Conservation (phyloP, 2,797 vertebrate species). For the Schizothorax lantsangensis region DNA sequence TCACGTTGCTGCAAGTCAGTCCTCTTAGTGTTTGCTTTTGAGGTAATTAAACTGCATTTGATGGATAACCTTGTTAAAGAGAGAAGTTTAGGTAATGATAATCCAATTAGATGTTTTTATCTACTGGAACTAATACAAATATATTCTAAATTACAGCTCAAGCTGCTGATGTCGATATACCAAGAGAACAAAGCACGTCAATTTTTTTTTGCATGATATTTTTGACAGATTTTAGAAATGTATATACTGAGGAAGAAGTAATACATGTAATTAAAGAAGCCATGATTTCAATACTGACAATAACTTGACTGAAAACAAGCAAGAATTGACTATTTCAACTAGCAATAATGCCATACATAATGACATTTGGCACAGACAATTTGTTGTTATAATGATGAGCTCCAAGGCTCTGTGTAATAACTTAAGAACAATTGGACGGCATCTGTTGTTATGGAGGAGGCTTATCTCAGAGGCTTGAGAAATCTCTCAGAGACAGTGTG, state of each 20-base stretch:
- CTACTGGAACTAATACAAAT: conserved; percentile 54
- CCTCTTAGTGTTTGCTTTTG: conserved; percentile 60
- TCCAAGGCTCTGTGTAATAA: conserved; percentile 29
- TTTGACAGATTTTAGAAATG: conserved; percentile 5
- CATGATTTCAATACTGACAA: neutral
- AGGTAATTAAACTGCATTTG: conserved; percentile 76
- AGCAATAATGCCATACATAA: neutral
- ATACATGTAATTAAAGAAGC: neutral
- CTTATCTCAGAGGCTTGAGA: conserved; percentile 33
- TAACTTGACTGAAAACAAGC: conserved; percentile 8
- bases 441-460: conserved; percentile 41
- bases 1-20: conserved; percentile 64
- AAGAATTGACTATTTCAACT: neutral
- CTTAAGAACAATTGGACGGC: conserved; percentile 28
- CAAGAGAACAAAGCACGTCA: neutral
- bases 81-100: conserved; percentile 60
- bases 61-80: conserved; percentile 67
- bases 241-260: neutral
- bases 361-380: conserved; percentile 10
- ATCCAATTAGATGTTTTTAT: conserved; percentile 68
- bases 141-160: conserved; percentile 11
- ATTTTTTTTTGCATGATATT: neutral
- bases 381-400: conserved; percentile 22
- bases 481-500: conserved; percentile 20
- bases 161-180: conserved; percentile 14